These are phyloP conservation scores for Syngnathus typhle DNA, from an alignment of 2,113 vertebrate genomes.

Conservation along the genomic window DNA sequence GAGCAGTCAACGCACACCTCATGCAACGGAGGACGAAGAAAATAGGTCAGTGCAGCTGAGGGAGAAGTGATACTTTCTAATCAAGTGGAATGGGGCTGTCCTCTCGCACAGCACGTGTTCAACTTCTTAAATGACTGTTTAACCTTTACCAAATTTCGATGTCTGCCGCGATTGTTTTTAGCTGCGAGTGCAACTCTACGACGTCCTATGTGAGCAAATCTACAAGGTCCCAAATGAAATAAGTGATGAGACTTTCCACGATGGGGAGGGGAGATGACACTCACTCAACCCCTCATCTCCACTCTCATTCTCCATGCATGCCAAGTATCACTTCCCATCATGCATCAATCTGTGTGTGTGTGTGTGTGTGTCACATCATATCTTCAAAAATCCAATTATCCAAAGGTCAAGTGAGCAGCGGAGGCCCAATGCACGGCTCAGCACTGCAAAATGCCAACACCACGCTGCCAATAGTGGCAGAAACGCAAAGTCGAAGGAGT, in stretches of 20 bases:
- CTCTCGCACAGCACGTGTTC: conserved; percentile 45
- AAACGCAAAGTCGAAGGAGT: conserved; percentile 45
- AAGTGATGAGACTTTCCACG: conserved; percentile 4
- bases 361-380: conserved; percentile 51
- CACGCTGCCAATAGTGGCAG: conserved; percentile 41
- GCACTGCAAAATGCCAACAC: conserved; percentile 63
- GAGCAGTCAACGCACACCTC: conserved; percentile 1
- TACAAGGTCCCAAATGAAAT: conserved; percentile 20
- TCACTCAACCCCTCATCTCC: conserved; percentile 22
- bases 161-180: not conserved
- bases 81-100: conserved; percentile 41
- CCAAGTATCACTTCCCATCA: conserved; percentile 61
- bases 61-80: conserved; percentile 40
- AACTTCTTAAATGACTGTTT: conserved; percentile 51
- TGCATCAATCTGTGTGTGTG: conserved; percentile 34
- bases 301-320: conserved; percentile 46
- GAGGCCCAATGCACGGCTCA: conserved; percentile 49
- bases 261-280: conserved; percentile 14
- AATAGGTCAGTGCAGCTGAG: conserved; percentile 31
- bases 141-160: conserved; percentile 33
- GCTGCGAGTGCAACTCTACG: not conserved
- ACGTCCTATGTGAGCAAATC: conserved; percentile 3
- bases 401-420: conserved; percentile 67
- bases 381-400: conserved; percentile 71
- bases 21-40: conserved; percentile 17